Evolutionary conservation across 2,888 invertebrate species (phyloP).

Genomic region (Oscheius onirici): DNA sequence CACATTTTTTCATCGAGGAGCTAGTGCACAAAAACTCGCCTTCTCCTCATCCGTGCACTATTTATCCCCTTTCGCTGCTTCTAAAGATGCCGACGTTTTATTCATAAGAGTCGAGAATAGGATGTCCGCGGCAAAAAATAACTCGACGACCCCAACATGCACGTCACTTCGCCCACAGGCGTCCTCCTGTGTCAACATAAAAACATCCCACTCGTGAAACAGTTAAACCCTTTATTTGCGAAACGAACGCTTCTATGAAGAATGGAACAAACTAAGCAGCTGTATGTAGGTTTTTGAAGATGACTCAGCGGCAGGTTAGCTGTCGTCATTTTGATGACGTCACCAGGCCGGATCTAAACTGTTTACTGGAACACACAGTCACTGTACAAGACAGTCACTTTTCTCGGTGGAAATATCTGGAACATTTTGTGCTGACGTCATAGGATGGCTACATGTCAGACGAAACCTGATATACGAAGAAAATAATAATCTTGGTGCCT

Average conservation of each 20-base stretch:
- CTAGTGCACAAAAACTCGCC: no score
- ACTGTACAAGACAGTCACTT: not conserved
- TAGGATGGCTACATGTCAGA: slow-evolving; percentile 5
- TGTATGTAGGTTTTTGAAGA: not conserved
- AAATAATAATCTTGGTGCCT: not conserved
- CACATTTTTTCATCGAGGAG: no score
- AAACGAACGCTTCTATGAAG: not conserved
- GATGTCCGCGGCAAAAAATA: slow-evolving; percentile 13
- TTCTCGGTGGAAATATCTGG: not conserved
- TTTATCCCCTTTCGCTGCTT: no score
- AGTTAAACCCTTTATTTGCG: not conserved
- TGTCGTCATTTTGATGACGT: not conserved
- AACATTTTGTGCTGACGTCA: slow-evolving; percentile 20
- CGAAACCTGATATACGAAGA: slow-evolving; percentile 1
- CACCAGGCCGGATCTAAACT: slow-evolving; percentile 19
- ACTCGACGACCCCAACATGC: slow-evolving; percentile 10
- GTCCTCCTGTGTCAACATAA: slow-evolving; percentile 13
- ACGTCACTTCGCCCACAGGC: slow-evolving; percentile 18
- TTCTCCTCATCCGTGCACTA: no score
- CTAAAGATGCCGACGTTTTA: slow-evolving; percentile 10
- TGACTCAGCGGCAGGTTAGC: slow-evolving; percentile 19
- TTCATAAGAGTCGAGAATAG: slow-evolving; percentile 24
- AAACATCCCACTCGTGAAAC: slow-evolving; percentile 3
- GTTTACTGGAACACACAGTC: slow-evolving; percentile 2
- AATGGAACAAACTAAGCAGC: not conserved